Evolutionary conservation across 2,888 invertebrate genomes (phyloP).

Genomic region (Rugalucina vietnamica): DNA sequence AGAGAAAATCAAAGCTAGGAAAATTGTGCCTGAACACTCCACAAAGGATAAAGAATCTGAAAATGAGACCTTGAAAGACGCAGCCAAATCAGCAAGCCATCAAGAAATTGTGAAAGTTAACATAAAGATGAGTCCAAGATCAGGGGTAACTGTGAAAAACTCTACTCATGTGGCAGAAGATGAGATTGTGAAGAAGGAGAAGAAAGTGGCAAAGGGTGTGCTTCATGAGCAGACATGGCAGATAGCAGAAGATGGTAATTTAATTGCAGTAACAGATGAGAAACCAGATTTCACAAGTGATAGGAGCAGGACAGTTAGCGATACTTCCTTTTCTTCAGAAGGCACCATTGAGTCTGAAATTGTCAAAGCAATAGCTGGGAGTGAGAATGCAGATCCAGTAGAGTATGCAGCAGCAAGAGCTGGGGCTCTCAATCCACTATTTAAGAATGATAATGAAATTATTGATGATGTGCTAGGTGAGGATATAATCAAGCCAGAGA

Average conservation of each 20-base stretch:
- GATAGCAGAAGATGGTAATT: slow-evolving; percentile 42
- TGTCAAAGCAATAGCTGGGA: slow-evolving; percentile 13
- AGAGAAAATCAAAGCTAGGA: slow-evolving; percentile 53
- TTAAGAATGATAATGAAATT: slow-evolving; percentile 29
- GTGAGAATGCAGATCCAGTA: not conserved
- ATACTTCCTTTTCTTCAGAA: slow-evolving; percentile 32
- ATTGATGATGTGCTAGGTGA: slow-evolving; percentile 26
- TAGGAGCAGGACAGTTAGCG: slow-evolving; percentile 35
- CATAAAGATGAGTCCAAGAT: slow-evolving; percentile 46
- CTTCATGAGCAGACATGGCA: slow-evolving; percentile 57
- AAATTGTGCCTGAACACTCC: slow-evolving; percentile 12
- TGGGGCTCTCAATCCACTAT: slow-evolving; percentile 23
- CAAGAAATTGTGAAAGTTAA: slow-evolving; percentile 53
- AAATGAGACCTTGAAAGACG: not conserved
- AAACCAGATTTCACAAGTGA: slow-evolving; percentile 37
- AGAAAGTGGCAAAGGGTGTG: not conserved
- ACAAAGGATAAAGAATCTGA: not conserved
- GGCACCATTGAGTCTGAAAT: slow-evolving; percentile 43
- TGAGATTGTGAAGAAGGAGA: not conserved
- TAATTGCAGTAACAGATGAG: slow-evolving; percentile 42
- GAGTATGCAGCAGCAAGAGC: slow-evolving; percentile 8
- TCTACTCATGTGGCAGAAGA: slow-evolving; percentile 10
- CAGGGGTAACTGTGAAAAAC: slow-evolving; percentile 48
- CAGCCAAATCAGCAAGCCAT: slow-evolving; percentile 4
- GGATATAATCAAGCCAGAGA: not conserved